Base-by-base conservation (phyloP, 2,113 vertebrate genomes). In the Ciconia stormi region DNA sequence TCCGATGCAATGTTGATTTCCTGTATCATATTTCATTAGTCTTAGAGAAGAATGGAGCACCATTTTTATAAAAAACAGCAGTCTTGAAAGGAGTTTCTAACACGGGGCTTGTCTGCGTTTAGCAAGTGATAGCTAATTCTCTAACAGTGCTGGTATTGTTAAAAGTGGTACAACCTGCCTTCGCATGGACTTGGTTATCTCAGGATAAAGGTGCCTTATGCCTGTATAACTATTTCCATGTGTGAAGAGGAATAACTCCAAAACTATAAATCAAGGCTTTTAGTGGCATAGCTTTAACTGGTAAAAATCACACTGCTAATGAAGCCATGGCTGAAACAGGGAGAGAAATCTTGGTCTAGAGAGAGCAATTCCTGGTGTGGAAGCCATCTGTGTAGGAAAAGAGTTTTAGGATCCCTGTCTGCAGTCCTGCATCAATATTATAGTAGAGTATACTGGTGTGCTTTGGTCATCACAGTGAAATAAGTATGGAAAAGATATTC, bases 21-120 rank as follows among this genome's bases (percentile, higher is more conserved):
- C 96, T 96, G 95, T 96, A 96, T 95, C 42, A 1, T 94, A 94
- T 97, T 96, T 96, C 93, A 95, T 95, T 97, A 95, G 87, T 80
- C 70, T 63, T 89, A 61, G 38, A 61, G 66, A 85, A 87, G 87
- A 95, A 96, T 30, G 73, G 87, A 94, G 89, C 78, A 76, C 66
- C 61, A 34, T 18, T 95, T 97, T 95, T 95, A 95, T 95, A 90
- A 87, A 95, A 94, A 96, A 5, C 87, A 96, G 93, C 76, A 85
- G 87, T 76, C 78, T 95, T 95, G 58, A 94, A 92, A 83, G 83
- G 62, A 89, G 49, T 93, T 91, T 96, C 61, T 89, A 84, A 65
- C 73, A 73, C 0, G 0, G 53, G 56, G 27, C 49, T 95, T 93
- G 77, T 72, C 89, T 93, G 50, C 11, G 0, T 90, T 91, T 61